Evolutionary conservation across 1,140 invertebrate genomes (phyloP), one percentile per base, ranked within the genome.

Genomic region (Polyergus mexicanus): DNA sequence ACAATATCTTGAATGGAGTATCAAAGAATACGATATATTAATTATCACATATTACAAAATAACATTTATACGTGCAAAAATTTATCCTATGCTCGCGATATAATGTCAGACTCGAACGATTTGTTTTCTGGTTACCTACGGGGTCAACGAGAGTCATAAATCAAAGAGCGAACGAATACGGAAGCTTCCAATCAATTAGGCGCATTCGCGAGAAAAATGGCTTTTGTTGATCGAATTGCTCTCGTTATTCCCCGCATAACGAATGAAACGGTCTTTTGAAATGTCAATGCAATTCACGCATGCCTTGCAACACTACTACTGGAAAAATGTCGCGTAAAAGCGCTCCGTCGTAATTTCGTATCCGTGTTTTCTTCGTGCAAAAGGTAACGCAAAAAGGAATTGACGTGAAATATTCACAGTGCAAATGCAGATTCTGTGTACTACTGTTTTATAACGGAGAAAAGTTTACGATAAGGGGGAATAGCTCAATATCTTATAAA

Each of bases 151-250:
- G 76, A 63, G 47, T 60, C 77, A 88, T 90, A 90, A 90, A 90
- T 90, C 89, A 90, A 90, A 85, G 78, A 86, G 78, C 77, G 86
- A 90, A 90, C 89, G 89, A 87, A 81, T 74, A 84, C 69, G 75
- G 72, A 88, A 22, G 80, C 81, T 86, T 69, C 86, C 86, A 89
- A 90, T 90, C 89, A 89, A 90, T 90, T 88, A 90, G 72, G 85
- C 85, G 83, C 66, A 85, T 89, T 84, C 77, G 86, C 65, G 86
- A 90, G 83, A 90, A 89, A 90, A 90, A 90, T 87, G 89, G 81
- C 62, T 83, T 83, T 80, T 62, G 72, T 62, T 85, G 86, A 89
- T 89, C 78, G 72, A 83, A 89, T 86, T 56, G 76, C 13, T 38
- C 78, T 89, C 85, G 89, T 89, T 90, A 87, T 76, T 85, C 58